Evolutionary conservation across 1,140 invertebrate species (phyloP).

Genomic region (Caerostris extrusa): DNA sequence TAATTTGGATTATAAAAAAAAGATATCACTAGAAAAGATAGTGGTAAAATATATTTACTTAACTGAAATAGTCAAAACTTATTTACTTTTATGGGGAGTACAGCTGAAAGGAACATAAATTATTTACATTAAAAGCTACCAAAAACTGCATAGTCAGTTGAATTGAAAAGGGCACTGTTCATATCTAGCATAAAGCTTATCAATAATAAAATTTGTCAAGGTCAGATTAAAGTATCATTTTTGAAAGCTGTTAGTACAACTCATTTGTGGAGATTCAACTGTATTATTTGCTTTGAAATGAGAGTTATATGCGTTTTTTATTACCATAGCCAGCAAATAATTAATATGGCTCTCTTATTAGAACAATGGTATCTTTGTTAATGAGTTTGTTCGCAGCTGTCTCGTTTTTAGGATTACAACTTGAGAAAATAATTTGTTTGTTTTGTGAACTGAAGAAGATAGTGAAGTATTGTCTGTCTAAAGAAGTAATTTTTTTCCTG

Average conservation of each 20-base stretch:
- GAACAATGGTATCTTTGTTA: conserved; percentile 51
- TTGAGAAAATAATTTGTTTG: neutral
- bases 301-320: conserved; percentile 14
- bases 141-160: no score
- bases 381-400: conserved; percentile 41
- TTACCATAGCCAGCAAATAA: neutral
- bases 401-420: neutral
- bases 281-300: neutral
- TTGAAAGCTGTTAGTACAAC: neutral
- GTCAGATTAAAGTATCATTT: neutral
- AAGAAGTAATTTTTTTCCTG: neutral
- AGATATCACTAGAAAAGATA: no score
- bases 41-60: no score
- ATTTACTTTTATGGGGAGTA: no score
- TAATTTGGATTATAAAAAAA: no score
- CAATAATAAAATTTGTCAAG: neutral
- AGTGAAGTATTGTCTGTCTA: neutral
- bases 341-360: neutral
- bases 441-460: neutral
- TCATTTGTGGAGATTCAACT: neutral
- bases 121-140: no score
- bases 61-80: no score
- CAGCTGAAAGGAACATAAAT: no score
- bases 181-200: no score
- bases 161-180: no score